Evolutionary conservation across 35 echinoderm and acorn worm genomes (phyloP).

Genomic region (Diadema setosum): DNA sequence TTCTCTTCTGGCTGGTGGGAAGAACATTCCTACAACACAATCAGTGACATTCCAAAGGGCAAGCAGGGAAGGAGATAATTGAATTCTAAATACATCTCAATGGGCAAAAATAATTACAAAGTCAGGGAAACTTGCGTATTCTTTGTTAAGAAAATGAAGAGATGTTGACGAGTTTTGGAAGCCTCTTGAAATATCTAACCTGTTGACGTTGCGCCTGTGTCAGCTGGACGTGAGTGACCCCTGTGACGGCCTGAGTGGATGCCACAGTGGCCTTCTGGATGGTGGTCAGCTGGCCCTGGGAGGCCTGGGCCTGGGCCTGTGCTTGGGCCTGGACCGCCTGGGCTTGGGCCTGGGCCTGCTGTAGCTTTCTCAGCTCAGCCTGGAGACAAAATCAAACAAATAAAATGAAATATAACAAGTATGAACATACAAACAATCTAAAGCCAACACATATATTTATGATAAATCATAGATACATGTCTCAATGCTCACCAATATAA

Average conservation of each 20-base stretch:
- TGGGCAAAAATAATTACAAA: neutral
- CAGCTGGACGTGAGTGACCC: constrained; percentile 15
- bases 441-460: too few relatives aligned
- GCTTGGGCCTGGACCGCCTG: constrained; percentile 78
- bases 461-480: too few relatives aligned
- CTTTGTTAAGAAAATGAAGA: neutral
- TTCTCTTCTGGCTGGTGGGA: too few relatives aligned
- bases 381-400: neutral
- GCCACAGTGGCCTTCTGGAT: constrained; percentile 38
- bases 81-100: neutral
- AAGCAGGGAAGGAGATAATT: too few relatives aligned
- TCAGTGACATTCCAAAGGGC: neutral
- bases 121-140: neutral
- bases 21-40: neutral
- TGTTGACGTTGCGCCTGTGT: neutral
- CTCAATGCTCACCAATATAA: too few relatives aligned
- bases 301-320: constrained; percentile 84
- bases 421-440: too few relatives aligned
- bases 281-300: constrained; percentile 53
- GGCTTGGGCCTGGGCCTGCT: constrained; percentile 93
- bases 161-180: neutral
- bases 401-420: too few relatives aligned
- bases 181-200: neutral
- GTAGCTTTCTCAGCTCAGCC: constrained; percentile 52
- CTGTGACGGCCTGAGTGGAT: constrained; percentile 34